Evolutionary conservation across 1,140 invertebrate genomes (phyloP).

Genomic region (Drosophila lacertosa): DNA sequence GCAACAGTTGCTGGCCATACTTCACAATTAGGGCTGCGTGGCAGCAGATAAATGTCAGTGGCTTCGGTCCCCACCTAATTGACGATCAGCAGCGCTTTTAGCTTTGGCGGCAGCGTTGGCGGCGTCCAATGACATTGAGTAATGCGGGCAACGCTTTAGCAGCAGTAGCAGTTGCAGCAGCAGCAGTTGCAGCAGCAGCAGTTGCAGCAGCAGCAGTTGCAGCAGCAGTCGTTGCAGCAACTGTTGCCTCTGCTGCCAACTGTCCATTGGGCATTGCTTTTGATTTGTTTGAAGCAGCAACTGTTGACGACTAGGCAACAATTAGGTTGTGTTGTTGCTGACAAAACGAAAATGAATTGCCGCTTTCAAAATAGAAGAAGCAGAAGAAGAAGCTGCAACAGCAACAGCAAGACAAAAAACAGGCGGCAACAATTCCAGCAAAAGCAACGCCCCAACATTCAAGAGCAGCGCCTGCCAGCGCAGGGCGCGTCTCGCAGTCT

Average conservation of each 20-base stretch:
- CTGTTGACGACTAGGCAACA: conserved; percentile 69
- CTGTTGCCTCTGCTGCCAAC: conserved; percentile 7
- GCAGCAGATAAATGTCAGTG: conserved; percentile 53
- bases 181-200: conserved; percentile 11
- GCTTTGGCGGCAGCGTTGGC: conserved; percentile 54
- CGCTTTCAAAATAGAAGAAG: conserved; percentile 50
- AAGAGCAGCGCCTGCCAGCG: conserved; percentile 8
- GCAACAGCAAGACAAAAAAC: conserved; percentile 26
- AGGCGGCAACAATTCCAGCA: conserved; percentile 46
- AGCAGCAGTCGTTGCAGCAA: conserved; percentile 16
- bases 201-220: conserved; percentile 14
- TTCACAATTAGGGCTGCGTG: conserved; percentile 52
- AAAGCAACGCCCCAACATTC: conserved; percentile 36
- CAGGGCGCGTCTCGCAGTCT: conserved; percentile 34
- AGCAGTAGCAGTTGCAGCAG: conserved; percentile 12
- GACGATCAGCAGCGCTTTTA: conserved; percentile 57
- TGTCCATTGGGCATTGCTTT: conserved; percentile 45
- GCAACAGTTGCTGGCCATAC: conserved; percentile 32
- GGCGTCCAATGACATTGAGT: conserved; percentile 70
- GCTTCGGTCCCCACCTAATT: conserved; percentile 62
- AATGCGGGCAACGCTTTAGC: conserved; percentile 55
- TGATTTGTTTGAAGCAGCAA: conserved; percentile 58
- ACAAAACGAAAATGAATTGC: conserved; percentile 73
- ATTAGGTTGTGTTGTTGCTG: conserved; percentile 56
- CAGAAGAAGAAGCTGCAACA: conserved; percentile 7